Conservation (phyloP, 2,797 vertebrate genomes). For the Coluber constrictor region DNA sequence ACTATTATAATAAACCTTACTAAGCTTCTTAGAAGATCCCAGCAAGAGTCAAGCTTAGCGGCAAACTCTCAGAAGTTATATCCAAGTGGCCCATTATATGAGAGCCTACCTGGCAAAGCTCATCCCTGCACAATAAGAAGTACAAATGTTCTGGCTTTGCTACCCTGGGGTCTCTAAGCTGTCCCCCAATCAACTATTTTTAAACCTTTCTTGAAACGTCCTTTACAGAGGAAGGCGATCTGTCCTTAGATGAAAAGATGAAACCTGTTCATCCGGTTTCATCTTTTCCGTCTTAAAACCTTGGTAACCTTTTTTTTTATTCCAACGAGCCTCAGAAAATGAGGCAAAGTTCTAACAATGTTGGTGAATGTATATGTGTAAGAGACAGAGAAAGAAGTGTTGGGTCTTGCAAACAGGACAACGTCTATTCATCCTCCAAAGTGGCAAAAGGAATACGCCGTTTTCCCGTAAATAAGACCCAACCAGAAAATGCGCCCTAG, state of each 20-base stretch:
- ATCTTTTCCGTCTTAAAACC: neutral
- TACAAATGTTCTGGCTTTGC: conserved; percentile 7
- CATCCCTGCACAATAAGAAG: conserved; percentile 5
- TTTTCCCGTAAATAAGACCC: no score
- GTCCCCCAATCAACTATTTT: neutral
- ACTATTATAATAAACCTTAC: neutral
- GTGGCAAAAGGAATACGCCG: neutral
- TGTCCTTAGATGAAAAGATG: neutral
- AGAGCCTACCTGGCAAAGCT: conserved; percentile 15
- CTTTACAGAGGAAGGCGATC: neutral
- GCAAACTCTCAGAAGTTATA: neutral
- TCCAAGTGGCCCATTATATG: neutral
- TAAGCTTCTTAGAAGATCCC: rapidly evolving
- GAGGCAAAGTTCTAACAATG: neutral
- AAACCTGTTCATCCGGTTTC: neutral
- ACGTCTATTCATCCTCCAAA: neutral
- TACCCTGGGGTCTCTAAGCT: conserved; percentile 14
- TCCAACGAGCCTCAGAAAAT: neutral
- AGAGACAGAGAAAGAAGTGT: neutral
- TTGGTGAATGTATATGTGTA: neutral
- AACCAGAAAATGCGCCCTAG: no score
- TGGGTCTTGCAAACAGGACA: neutral
- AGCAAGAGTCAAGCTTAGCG: rapidly evolving
- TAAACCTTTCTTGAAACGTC: neutral
- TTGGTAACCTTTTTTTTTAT: neutral